phyloP scores from a whole-genome alignment of 1,140 invertebrate genomes.

The Zaprionus kolodkinae region DNA sequence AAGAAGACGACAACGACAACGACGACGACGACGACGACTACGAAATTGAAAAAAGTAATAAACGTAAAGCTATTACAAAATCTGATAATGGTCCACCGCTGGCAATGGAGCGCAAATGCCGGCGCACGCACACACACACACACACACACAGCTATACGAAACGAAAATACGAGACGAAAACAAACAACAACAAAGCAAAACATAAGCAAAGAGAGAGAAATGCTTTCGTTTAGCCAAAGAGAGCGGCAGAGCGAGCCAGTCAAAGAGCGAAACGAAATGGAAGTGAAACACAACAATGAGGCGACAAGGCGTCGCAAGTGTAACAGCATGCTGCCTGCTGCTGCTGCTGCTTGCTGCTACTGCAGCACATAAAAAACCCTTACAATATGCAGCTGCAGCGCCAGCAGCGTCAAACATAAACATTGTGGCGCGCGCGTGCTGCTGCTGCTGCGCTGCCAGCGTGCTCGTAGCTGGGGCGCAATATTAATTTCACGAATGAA shows the following conservation, averaged over 20 bases:
- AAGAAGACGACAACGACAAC: conserved; percentile 59
- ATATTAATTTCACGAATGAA: conserved; percentile 84
- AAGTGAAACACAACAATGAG: conserved; percentile 60
- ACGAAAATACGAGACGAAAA: conserved; percentile 19
- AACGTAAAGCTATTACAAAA: conserved; percentile 83
- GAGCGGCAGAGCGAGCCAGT: neutral
- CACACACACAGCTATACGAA: conserved; percentile 10
- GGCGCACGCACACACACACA: conserved; percentile 52
- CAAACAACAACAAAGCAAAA: conserved; percentile 23
- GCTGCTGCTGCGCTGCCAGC: conserved; percentile 24
- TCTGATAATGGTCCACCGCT: conserved; percentile 79
- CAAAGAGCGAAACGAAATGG: conserved; percentile 54
- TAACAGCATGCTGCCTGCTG: conserved; percentile 46
- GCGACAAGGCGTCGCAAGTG: conserved; percentile 1
- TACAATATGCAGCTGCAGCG: conserved; percentile 32
- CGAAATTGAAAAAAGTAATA: conserved; percentile 77
- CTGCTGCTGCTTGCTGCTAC: conserved; percentile 48
- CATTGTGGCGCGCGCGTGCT: conserved; percentile 77
- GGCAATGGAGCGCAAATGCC: conserved; percentile 73
- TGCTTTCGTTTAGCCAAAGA: conserved; percentile 7
- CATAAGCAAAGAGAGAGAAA: conserved; percentile 9
- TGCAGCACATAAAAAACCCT: conserved; percentile 31
- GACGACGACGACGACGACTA: conserved; percentile 63
- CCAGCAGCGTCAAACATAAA: conserved; percentile 62
- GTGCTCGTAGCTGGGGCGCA: conserved; percentile 63